Base-by-base conservation (phyloP, 2,113 vertebrate species). In the Oncorhynchus gorbuscha region DNA sequence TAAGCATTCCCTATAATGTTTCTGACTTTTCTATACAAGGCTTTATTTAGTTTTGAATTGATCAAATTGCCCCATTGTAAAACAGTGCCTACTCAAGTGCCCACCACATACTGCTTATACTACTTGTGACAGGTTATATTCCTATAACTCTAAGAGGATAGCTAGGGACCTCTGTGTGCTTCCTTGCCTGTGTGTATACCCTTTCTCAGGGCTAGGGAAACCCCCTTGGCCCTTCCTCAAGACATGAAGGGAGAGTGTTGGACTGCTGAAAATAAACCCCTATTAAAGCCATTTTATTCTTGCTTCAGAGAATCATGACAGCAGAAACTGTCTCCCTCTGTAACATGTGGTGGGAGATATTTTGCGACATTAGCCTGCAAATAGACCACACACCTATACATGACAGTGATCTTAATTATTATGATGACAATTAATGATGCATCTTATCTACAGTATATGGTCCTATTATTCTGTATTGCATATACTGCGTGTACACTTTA, bases 221-320 rank as follows among this genome's bases (percentile, higher is more conserved):
- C 72, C 58, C 72, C 58, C 18, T 13, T 51, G 32, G 18, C 28
- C 58, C 72, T 62, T 62, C 55, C 55, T 14, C 69, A 22, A 45
- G 39, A 24, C 30, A 67, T 48, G 69, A 26, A 79, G 32, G 64
- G n/a, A 12, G 55, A 61, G 48, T 3, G 62, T 39, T 45, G 5
- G 11, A 30, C 20, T 14, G 58, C 51, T 62, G 13, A 69, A 62
- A 62, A 62, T 62, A 18, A 30, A 49, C 26, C 28, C 49, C 79
- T 71, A 81, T 84, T 84, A 81, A 74, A 79, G 67, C 76, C 83
- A 79, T 81, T 84, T 81, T 75, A 74, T 62, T 74, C 64, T n/a
- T 58, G 78, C 79, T 71, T 81, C 83, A 84, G 74, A 79, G 74
- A 74, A 68, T 58, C 76, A 75, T 76, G 83, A 77, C 83, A 81